These are phyloP conservation scores for Lonchura striata DNA, from an alignment of 2,113 vertebrate species.

Conservation along the genomic window DNA sequence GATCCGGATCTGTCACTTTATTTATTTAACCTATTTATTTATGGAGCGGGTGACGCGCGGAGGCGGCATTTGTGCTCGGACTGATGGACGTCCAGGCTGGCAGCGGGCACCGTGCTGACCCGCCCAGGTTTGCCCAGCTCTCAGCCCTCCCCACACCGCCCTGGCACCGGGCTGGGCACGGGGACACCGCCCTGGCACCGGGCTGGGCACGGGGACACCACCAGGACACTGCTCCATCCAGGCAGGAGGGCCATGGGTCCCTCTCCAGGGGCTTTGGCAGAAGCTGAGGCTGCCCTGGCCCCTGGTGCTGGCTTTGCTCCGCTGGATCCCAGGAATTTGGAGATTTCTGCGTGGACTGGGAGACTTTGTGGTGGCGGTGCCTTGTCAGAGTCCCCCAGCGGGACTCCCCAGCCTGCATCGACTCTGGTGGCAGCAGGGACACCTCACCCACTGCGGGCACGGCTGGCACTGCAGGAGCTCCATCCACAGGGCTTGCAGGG, in stretches of 20 bases:
- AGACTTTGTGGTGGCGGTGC: neutral
- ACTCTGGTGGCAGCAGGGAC: neutral
- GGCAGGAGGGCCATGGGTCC: neutral
- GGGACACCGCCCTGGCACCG: neutral
- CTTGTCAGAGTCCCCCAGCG: neutral
- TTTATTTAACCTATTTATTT: slow-evolving; percentile 82
- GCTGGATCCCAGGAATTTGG: neutral
- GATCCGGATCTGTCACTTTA: slow-evolving; percentile 59
- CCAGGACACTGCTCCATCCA: neutral
- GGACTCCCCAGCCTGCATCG: neutral
- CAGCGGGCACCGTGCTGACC: neutral
- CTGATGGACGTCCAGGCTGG: neutral
- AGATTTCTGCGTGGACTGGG: neutral
- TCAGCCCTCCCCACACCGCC: neutral
- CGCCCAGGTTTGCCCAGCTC: neutral
- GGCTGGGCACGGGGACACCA: neutral
- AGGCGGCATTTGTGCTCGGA: neutral
- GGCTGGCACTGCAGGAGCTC: neutral
- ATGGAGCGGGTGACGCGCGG: slow-evolving; percentile 17
- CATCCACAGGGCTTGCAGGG: neutral
- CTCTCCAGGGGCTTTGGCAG: neutral
- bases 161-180: neutral
- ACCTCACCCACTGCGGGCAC: neutral
- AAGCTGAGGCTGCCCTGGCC: neutral
- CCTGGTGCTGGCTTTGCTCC: neutral